A percentile compares a stretch with the other conserved stretches of the same genome.
phyloP scores from a whole-genome alignment of 1,140 invertebrate genomes.

The Caenorhabditis brenneri region DNA sequence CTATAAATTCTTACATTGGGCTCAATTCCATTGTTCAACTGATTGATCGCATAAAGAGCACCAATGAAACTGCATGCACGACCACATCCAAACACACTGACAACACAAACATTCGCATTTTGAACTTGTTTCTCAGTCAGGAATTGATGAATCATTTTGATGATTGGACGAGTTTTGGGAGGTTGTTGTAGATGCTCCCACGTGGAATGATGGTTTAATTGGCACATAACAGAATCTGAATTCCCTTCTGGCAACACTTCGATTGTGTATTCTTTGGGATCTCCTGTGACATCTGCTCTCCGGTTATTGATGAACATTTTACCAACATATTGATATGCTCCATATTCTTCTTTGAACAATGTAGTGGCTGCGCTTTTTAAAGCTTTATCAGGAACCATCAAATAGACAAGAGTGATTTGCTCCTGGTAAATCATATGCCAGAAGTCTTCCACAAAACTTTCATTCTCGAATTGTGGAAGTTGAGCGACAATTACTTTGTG shows the following conservation, averaged over 20 bases:
- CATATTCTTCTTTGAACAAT: background rate
- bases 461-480: background rate
- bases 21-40: background rate
- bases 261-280: constrained; percentile 20
- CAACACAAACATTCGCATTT: background rate
- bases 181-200: constrained; percentile 14
- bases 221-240: constrained; percentile 30
- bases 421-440: constrained; percentile 32
- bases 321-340: background rate
- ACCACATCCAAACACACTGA: constrained; percentile 1
- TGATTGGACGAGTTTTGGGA: background rate
- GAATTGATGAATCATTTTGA: constrained; percentile 34
- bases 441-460: constrained; percentile 22
- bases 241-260: constrained; percentile 10
- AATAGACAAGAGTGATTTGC: constrained; percentile 1
- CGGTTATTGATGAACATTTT: constrained; percentile 32
- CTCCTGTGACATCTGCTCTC: background rate
- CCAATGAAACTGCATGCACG: constrained; percentile 13
- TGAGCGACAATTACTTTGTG: constrained; percentile 15
- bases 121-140: constrained; percentile 15
- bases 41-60: constrained; percentile 14
- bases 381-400: background rate
- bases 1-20: background rate
- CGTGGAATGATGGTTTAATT: background rate
- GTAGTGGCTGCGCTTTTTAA: background rate